Base-by-base conservation (phyloP, 2,797 vertebrate genomes). In the Pangasius macronema region DNA sequence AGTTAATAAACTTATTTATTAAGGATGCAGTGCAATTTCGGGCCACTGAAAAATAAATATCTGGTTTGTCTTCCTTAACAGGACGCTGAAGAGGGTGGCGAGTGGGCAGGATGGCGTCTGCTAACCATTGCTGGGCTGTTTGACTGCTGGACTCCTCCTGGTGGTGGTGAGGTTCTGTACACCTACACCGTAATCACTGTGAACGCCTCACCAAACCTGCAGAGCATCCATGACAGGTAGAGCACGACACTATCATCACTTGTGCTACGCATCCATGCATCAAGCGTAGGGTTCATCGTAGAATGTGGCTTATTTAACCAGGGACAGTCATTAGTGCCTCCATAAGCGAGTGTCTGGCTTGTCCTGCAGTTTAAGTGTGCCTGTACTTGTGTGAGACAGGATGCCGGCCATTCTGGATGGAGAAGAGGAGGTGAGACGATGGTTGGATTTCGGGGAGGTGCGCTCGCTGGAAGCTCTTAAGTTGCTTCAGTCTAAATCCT, bases 41-140 rank as follows among this genome's bases (percentile, higher is more conserved):
- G 30, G n/a, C 53, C 13, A 51, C 42, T 73, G 7, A n/a, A n/a
- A 39, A 3, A 59, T 51, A 46, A 7, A 10, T 1, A 18, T 72
- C 16, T 61, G 33, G 4, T 46, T 27, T 57, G 1, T 39, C 24
- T 83, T 13, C n/a, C 57, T 59, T 73, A 57, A 82, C 85, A 95
- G 94, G 91, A 30, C 22, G 86, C 85, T 59, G 86, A 92, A 16
- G 90, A 94, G 72, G 33, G 85, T 0, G 84, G 86, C 85, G 93
- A 95, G 30, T 97, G 97, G 97, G 94, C 92, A 72, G 96, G 96
- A 49, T 97, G 97, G 96, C 96, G 93, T 86, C 84, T 96, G 87
- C 96, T 99, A 72, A 99, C 99, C 16, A 99, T 99, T 91, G 99
- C 98, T 0, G 99, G 99, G 30, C 94, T 99, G 91, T 99, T 99